A percentile compares a stretch with the other conserved stretches of the same genome.
Conservation (phyloP, 92 coral and sea anemone species). For the Heteractis magnifica region DNA sequence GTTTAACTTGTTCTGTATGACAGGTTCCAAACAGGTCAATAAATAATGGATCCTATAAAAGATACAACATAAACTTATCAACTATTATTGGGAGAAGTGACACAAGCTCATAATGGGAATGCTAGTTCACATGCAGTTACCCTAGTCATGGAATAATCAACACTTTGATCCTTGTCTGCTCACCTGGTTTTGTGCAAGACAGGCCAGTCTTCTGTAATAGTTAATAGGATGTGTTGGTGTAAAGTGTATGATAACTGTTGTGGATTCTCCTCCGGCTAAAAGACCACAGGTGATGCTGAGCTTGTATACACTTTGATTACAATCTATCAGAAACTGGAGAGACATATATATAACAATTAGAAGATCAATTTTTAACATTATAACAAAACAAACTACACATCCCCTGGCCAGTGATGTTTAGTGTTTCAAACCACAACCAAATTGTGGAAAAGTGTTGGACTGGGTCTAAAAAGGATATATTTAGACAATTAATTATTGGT, state of each 20-base stretch:
- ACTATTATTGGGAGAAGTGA: not conserved
- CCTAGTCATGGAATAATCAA: too few relatives aligned
- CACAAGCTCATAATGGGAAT: not conserved
- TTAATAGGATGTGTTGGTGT: conserved; percentile 78
- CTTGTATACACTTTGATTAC: conserved; percentile 83
- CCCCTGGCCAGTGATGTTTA: too few relatives aligned
- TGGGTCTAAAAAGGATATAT: too few relatives aligned
- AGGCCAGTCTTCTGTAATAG: conserved; percentile 81
- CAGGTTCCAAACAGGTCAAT: conserved; percentile 96
- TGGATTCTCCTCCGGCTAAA: conserved; percentile 66
- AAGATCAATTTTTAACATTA: not conserved
- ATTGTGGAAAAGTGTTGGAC: too few relatives aligned
- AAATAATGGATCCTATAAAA: conserved; percentile 71
- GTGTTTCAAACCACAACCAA: too few relatives aligned
- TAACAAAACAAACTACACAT: not conserved
- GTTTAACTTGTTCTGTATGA: conserved; percentile 92
- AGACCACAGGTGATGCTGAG: conserved; percentile 78
- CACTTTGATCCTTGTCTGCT: not conserved
- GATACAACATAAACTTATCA: not conserved
- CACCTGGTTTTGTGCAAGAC: conserved; percentile 93
- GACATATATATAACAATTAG: not conserved
- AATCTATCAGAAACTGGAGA: conserved; percentile 83
- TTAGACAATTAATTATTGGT: too few relatives aligned
- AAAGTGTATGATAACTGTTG: conserved; percentile 66
- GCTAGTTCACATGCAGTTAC: not conserved